Percentiles rank a stretch among this genome's conserved stretches.
These are phyloP conservation scores for Chauna torquata DNA, from an alignment of 2,113 vertebrate genomes.

Conservation along the genomic window DNA sequence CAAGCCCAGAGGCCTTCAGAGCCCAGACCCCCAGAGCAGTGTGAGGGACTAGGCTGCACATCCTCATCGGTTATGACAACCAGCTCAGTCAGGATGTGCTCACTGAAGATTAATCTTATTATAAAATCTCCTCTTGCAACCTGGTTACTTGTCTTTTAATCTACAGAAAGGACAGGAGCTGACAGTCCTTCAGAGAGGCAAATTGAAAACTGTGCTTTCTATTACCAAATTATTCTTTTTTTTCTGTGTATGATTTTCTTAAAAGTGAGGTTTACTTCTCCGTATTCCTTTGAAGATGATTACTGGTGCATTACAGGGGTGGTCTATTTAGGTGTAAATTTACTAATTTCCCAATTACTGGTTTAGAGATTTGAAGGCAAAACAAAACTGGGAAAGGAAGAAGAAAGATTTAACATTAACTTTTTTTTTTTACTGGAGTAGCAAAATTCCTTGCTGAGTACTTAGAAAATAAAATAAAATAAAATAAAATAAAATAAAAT, in stretches of 20 bases:
- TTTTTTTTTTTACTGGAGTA: background rate
- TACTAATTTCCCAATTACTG: background rate
- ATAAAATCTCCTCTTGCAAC: background rate
- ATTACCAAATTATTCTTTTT: background rate
- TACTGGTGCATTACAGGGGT: background rate
- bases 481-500: background rate
- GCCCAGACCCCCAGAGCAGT: background rate
- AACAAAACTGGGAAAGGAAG: background rate
- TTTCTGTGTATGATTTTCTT: background rate
- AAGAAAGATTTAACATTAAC: background rate
- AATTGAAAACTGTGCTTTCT: background rate
- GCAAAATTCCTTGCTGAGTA: background rate
- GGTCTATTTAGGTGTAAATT: background rate
- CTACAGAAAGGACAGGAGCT: background rate
- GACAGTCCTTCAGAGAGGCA: background rate
- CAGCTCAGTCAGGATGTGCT: background rate
- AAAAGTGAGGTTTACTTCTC: background rate
- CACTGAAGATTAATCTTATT: background rate
- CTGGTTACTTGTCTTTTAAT: background rate
- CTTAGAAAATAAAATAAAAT: background rate
- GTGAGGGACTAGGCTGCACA: accelerated
- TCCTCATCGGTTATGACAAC: background rate
- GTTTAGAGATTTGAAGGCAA: background rate
- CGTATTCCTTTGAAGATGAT: background rate
- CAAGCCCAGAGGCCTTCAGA: background rate